Conservation (phyloP, 2,888 invertebrate species). For the Pherbina coryleti region DNA sequence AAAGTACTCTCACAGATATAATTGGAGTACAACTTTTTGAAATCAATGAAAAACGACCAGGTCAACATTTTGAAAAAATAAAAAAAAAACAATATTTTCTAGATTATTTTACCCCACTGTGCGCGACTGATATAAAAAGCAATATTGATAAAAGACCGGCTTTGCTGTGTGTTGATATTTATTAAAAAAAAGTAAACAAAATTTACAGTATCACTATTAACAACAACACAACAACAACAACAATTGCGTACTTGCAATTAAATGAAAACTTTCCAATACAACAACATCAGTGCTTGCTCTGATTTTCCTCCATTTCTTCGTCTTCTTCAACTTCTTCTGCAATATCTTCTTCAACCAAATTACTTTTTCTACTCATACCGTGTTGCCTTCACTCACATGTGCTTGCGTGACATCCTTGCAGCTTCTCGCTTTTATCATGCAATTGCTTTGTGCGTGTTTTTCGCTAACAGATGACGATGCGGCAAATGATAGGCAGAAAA, state of each 20-base stretch:
- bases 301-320: not conserved
- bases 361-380: not conserved
- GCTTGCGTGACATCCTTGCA: conserved; percentile 1
- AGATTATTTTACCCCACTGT: no score
- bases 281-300: not conserved
- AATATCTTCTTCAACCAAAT: not conserved
- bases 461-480: conserved; percentile 32
- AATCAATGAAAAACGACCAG: no score
- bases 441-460: conserved; percentile 9
- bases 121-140: no score
- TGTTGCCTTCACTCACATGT: conserved; percentile 11
- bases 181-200: not conserved
- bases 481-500: conserved; percentile 30
- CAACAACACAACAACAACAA: not conserved
- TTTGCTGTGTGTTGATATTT: no score
- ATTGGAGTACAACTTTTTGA: no score
- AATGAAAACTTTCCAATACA: not conserved
- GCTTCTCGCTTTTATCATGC: conserved; percentile 12
- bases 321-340: conserved; percentile 6
- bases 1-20: no score
- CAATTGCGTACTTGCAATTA: not conserved
- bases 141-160: no score
- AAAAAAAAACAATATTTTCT: no score
- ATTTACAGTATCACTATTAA: conserved; percentile 1
- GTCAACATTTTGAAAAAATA: no score